These are phyloP conservation scores for Yponomeuta malinellus DNA, from an alignment of 2,888 invertebrate genomes.

Conservation along the genomic window DNA sequence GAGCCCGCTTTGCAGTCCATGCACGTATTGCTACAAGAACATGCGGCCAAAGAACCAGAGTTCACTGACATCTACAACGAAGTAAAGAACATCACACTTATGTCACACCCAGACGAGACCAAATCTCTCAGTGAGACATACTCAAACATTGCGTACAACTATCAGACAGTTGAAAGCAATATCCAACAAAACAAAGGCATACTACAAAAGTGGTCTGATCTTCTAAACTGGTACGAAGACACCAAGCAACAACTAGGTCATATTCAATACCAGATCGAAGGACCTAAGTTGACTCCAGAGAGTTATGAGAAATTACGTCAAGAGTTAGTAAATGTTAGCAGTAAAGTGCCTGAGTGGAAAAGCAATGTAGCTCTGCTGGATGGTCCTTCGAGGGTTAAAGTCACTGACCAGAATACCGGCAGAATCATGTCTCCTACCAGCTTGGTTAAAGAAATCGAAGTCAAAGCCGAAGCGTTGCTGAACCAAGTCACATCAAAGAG, in stretches of 20 bases:
- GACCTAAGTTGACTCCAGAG: slow-evolving; percentile 81
- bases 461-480: slow-evolving; percentile 80
- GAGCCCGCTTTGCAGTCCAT: slow-evolving; percentile 86
- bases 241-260: slow-evolving; percentile 86
- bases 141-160: slow-evolving; percentile 83
- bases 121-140: slow-evolving; percentile 84
- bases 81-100: slow-evolving; percentile 84
- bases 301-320: slow-evolving; percentile 81
- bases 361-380: slow-evolving; percentile 81
- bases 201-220: slow-evolving; percentile 88
- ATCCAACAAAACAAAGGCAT: slow-evolving; percentile 83
- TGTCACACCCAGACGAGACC: slow-evolving; percentile 84
- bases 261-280: slow-evolving; percentile 86
- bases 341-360: slow-evolving; percentile 83
- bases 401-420: slow-evolving; percentile 82
- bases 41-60: slow-evolving; percentile 86
- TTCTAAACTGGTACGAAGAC: slow-evolving; percentile 88
- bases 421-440: slow-evolving; percentile 83
- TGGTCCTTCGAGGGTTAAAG: slow-evolving; percentile 79
- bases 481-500: slow-evolving; percentile 80
- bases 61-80: slow-evolving; percentile 88
- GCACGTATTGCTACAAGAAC: slow-evolving; percentile 88
- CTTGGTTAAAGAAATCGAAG: slow-evolving; percentile 83
- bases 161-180: slow-evolving; percentile 84
- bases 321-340: slow-evolving; percentile 81